Evolutionary conservation across 2,888 invertebrate genomes (phyloP).

Genomic region (Drosophila helvetica): DNA sequence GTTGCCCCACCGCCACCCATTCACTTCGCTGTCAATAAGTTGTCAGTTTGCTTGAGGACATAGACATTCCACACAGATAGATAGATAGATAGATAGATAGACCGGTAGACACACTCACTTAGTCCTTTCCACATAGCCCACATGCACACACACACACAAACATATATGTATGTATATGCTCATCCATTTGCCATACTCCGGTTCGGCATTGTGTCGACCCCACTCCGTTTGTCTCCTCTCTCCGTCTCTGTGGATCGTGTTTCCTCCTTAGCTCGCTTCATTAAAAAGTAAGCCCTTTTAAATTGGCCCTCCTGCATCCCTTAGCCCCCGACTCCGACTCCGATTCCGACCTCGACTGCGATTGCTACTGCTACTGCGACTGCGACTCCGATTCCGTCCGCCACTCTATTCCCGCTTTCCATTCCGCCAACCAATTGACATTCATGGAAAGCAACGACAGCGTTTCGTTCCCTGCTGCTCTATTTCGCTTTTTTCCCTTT

Average conservation of each 20-base stretch:
- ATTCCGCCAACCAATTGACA: conserved; percentile 60
- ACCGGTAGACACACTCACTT: conserved; percentile 33
- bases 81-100: conserved; percentile 22
- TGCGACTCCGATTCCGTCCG: background rate
- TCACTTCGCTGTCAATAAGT: conserved; percentile 46
- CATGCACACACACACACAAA: too few species aligned
- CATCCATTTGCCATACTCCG: conserved; percentile 40
- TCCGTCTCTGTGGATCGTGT: conserved; percentile 12
- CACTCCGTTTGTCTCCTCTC: background rate
- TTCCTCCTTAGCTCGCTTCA: conserved; percentile 62
- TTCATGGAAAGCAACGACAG: conserved; percentile 54
- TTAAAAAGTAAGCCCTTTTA: conserved; percentile 77
- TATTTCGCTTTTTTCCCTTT: conserved; percentile 3
- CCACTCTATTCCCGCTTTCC: conserved; percentile 20
- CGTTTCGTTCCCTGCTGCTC: conserved; percentile 3
- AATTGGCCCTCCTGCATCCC: conserved; percentile 58
- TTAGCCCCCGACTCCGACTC: background rate
- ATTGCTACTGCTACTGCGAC: too few species aligned
- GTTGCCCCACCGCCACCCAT: conserved; percentile 32
- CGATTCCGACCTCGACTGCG: too few species aligned
- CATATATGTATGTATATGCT: background rate
- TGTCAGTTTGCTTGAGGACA: conserved; percentile 35
- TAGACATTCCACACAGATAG: conserved; percentile 3
- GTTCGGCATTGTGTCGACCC: conserved; percentile 16
- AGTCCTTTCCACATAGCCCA: conserved; percentile 44